Evolutionary conservation across 2,888 invertebrate species (phyloP), one percentile per base, ranked within the genome.

Genomic region (Standfussiana lucernea): DNA sequence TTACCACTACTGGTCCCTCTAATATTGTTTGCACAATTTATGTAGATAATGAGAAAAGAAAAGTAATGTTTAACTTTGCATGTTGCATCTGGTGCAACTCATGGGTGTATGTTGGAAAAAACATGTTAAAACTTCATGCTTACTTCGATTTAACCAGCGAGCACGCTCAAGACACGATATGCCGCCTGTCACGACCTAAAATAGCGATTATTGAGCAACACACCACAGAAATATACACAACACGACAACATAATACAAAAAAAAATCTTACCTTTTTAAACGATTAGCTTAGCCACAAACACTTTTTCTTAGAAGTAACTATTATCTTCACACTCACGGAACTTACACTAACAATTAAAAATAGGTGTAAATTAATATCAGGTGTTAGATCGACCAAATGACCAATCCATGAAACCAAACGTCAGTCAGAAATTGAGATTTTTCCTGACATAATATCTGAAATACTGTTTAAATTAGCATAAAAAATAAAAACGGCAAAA

Each of bases 101-200:
- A 78, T 53, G 77, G 70, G 65, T 66, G 53, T 53, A 61, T 6
- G n/a, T 47, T 15, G 47, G 8, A 4, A 2, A 37, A 56, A n/a
- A 18, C 13, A 66, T 32, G 45, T 45, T 24, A 50, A 21, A 53
- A 61, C 10, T 68, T 7, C 18, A 32, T 37, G 42, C 59, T 32
- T 40, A 42, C 40, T 77, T 66, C 10, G 5, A 64, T 42, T 61
- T 32, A 40, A 45, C 71, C 62, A 74, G 37, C 13, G 59, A 78
- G 75, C 79, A 83, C 69, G 84, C 84, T 86, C 79, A 82, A 75
- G 40, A 75, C 65, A 71, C 73, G 40, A 69, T 77, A 81, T 80
- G 84, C 85, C 80, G 77, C 73, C 82, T 84, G 95, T 95, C 95
- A 95, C 92, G 92, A 94, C 93, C 92, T 90, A 95, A 96, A 96